Evolutionary conservation across 2,113 vertebrate genomes (phyloP), one percentile per base, ranked within the genome.

Genomic region (Puma concolor): DNA sequence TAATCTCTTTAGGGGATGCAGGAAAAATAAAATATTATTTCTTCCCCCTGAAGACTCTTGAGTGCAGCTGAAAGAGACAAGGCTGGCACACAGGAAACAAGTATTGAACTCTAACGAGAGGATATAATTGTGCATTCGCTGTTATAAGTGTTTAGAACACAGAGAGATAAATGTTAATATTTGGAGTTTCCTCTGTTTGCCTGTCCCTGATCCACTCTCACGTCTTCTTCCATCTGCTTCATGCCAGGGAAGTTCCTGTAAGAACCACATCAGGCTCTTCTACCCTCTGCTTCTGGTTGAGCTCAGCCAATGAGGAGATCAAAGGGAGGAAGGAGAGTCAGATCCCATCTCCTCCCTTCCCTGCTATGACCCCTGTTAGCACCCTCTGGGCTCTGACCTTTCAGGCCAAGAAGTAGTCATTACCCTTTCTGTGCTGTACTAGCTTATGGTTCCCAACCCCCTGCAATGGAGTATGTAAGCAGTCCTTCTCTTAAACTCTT

Each of bases 91-190:
- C 12, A 9, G 48, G 38, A 66, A 77, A 38, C 33, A 17, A 88
- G 36, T 3, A 10, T 2, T 4, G 4, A 36, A 48, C 19, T 17
- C 44, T 44, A 13, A 6, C 0, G 54, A 74, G 23, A 14, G 50
- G 16, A 0, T 41, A 27, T 25, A n/a, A 23, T 29, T 9, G 15
- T 48, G 25, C 0, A 0, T 41, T 25, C 23, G 4, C n/a, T 6
- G 36, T 14, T 25, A 0, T 6, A 7, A 23, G 23, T 33, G 10
- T 44, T 48, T 16, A 17, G 27, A 66, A 54, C 44, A n/a, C 64
- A n/a, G 52, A 74, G 48, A 71, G 29, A 21, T 25, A 4, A 19
- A 36, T 21, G 9, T 21, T 60, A 64, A 10, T 60, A 5, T 23
- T 12, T 0, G 3, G 38, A 33, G 11, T 86, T 31, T 85, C 72